Conservation (phyloP, 2,113 vertebrate species). For the Corythaeola cristata region DNA sequence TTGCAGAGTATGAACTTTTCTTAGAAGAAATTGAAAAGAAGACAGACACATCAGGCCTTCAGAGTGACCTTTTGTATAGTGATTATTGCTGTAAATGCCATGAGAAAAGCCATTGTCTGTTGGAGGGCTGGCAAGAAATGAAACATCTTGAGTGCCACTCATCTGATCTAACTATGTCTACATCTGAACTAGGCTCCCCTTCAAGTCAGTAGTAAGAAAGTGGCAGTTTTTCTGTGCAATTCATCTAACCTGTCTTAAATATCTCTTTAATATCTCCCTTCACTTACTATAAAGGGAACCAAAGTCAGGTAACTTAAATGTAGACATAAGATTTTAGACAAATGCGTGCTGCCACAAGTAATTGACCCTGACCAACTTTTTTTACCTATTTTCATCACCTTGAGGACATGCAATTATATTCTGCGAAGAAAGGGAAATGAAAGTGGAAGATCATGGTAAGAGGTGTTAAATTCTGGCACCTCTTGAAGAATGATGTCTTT, state of each 20-base stretch:
- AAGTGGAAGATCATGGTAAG: background rate
- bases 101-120: background rate
- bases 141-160: background rate
- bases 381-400: conserved; percentile 3
- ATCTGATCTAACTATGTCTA: background rate
- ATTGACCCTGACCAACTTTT: background rate
- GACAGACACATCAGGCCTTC: background rate
- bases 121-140: background rate
- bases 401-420: background rate
- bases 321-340: background rate
- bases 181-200: background rate
- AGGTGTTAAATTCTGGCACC: background rate
- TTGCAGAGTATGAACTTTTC: background rate
- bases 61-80: background rate
- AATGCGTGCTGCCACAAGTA: background rate
- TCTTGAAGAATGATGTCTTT: background rate
- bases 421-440: background rate
- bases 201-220: background rate
- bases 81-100: background rate
- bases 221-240: background rate
- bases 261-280: background rate
- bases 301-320: background rate
- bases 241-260: background rate
- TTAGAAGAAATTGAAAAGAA: background rate
- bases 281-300: background rate